These are phyloP conservation scores for Eurystomus glaucurus DNA, from an alignment of 2,797 vertebrate genomes.

Conservation along the genomic window DNA sequence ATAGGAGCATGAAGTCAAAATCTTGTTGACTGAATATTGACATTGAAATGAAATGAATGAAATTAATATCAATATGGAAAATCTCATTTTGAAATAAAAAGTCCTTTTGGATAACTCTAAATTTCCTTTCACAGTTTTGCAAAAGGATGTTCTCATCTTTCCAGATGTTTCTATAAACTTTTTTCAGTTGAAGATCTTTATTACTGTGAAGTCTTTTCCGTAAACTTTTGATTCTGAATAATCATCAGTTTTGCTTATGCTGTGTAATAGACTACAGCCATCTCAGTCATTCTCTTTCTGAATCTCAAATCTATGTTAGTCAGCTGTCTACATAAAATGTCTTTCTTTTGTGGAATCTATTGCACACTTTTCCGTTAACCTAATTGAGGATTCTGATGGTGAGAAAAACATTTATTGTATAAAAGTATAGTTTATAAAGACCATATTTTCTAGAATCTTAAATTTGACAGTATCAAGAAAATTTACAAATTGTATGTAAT, in stretches of 20 bases:
- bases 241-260: neutral
- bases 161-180: neutral
- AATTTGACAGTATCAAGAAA: neutral
- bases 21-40: neutral
- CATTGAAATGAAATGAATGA: neutral
- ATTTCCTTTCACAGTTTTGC: neutral
- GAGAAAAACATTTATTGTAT: neutral
- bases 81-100: neutral
- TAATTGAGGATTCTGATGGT: neutral
- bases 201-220: neutral
- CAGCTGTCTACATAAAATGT: neutral
- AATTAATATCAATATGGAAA: neutral
- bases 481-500: neutral
- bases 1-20: neutral
- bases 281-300: neutral
- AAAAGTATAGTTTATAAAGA: neutral
- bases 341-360: neutral
- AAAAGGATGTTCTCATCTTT: neutral
- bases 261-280: neutral
- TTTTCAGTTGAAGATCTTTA: neutral
- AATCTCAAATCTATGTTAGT: neutral
- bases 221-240: neutral
- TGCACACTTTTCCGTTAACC: neutral
- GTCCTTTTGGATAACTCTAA: neutral
- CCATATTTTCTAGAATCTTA: neutral